Conservation (phyloP, 2,888 invertebrate genomes). For the Apodemia zela region DNA sequence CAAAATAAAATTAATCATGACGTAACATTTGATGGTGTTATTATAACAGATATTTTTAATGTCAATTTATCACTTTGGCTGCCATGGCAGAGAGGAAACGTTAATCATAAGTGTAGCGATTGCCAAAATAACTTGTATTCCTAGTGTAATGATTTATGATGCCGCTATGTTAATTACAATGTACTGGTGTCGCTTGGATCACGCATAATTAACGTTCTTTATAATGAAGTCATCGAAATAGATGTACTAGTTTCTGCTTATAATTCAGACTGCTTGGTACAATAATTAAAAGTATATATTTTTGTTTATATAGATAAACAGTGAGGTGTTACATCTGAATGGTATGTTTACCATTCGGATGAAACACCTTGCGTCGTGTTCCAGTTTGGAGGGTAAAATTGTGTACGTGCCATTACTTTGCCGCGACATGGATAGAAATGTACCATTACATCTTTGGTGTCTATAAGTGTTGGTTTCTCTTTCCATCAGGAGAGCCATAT, state of each 20-base stretch:
- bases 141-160: constrained; percentile 62
- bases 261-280: no score
- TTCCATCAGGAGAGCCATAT: no score
- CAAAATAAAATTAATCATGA: constrained; percentile 1
- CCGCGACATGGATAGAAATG: no score
- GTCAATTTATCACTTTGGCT: constrained; percentile 62
- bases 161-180: constrained; percentile 54
- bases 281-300: no score
- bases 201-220: constrained; percentile 42
- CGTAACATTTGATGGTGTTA: constrained; percentile 40
- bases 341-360: no score
- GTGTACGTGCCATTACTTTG: no score
- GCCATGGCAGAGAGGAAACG: constrained; percentile 39
- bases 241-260: background rate
- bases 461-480: no score
- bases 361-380: no score
- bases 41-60: constrained; percentile 63
- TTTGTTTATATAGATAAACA: no score
- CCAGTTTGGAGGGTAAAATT: no score
- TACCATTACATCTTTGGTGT: no score
- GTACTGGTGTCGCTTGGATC: constrained; percentile 44
- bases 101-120: constrained; percentile 56
- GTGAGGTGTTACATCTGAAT: no score
- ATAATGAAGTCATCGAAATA: constrained; percentile 29
- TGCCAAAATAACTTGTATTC: constrained; percentile 73